Evolutionary conservation across 2,797 vertebrate species (phyloP).

Genomic region (Pachyuromys duprasi): DNA sequence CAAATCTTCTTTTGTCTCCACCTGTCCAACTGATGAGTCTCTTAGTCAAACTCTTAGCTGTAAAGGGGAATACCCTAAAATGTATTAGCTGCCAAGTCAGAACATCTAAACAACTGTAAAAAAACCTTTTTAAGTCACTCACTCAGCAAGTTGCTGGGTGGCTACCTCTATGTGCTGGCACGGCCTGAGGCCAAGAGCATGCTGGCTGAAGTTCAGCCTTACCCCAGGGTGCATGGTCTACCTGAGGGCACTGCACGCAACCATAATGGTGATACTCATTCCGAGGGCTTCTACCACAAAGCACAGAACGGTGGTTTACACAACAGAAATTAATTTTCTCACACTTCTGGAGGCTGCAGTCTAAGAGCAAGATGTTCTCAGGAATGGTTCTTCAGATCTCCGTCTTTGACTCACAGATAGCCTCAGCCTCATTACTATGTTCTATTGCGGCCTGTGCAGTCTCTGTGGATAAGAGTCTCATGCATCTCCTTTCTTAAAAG

Average conservation of each 20-base stretch:
- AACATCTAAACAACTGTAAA: not conserved
- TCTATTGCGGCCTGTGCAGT: not conserved
- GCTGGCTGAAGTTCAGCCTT: not conserved
- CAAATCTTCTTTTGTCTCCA: constrained; percentile 25
- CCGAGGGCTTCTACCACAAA: not conserved
- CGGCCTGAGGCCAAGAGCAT: not conserved
- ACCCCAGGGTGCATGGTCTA: not conserved
- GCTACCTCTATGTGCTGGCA: not conserved
- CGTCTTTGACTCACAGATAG: not conserved
- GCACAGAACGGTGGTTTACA: not conserved
- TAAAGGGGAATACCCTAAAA: not conserved
- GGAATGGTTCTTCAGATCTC: not conserved
- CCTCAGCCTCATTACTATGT: not conserved
- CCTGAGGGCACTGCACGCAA: not conserved
- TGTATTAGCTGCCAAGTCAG: not conserved
- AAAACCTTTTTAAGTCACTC: not conserved
- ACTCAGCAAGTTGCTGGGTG: not conserved
- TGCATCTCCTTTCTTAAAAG: not conserved
- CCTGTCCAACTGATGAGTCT: not conserved
- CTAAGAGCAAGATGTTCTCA: not conserved
- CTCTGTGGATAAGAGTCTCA: not conserved
- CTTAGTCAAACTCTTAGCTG: not conserved
- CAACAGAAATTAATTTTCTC: constrained; percentile 6
- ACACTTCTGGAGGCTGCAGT: not conserved
- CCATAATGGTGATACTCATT: not conserved